Conservation (phyloP, 2,113 vertebrate genomes). For the Dasypus novemcinctus region DNA sequence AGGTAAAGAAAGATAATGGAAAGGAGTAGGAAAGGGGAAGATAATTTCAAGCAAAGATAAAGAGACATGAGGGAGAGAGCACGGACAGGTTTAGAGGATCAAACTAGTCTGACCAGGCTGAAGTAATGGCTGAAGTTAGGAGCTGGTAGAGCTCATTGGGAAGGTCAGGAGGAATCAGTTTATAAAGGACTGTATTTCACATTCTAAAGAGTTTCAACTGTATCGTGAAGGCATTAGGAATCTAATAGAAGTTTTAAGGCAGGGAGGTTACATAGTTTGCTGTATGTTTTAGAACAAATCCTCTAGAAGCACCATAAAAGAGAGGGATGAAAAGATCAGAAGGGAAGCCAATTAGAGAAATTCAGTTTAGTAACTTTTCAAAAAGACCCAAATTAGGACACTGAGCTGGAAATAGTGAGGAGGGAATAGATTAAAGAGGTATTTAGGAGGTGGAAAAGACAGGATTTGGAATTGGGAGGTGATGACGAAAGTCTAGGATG, state of each 20-base stretch:
- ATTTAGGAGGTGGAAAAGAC: neutral
- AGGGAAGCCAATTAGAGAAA: neutral
- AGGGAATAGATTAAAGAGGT: neutral
- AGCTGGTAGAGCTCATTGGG: neutral
- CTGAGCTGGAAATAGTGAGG: neutral
- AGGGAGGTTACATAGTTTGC: neutral
- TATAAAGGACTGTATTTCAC: neutral
- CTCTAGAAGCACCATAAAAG: neutral
- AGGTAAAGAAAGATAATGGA: neutral
- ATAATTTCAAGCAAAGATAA: neutral
- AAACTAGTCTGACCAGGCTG: neutral
- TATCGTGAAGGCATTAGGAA: neutral
- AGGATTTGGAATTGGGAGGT: neutral
- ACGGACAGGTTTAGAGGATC: neutral
- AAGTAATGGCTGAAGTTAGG: neutral
- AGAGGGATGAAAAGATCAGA: neutral
- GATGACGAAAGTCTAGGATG: neutral
- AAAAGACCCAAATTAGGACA: neutral
- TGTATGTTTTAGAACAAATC: neutral
- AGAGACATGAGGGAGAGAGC: neutral
- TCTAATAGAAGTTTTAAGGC: neutral
- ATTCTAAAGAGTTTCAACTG: neutral
- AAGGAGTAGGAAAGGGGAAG: neutral
- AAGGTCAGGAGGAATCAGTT: neutral
- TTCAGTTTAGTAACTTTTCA: neutral